Percentiles rank a stretch among this genome's conserved stretches.
These are phyloP conservation scores for Diaperis boleti DNA, from an alignment of 2,888 invertebrate genomes.

Conservation along the genomic window DNA sequence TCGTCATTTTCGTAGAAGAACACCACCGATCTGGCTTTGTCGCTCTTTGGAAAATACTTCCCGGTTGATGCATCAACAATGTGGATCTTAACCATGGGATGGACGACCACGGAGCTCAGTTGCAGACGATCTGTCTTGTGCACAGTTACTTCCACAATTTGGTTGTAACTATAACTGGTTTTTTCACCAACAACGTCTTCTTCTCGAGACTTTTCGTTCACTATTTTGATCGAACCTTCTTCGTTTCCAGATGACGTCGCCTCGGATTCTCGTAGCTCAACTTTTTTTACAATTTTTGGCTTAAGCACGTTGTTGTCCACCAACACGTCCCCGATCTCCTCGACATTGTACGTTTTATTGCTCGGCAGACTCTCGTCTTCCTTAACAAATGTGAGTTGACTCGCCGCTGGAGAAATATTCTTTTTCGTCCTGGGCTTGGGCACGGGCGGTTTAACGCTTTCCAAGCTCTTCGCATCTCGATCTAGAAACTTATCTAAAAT, in stretches of 20 bases:
- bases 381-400: conserved; percentile 47
- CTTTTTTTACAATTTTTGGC: conserved; percentile 35
- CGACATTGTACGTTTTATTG: conserved; percentile 43
- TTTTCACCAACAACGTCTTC: background rate
- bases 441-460: conserved; percentile 50
- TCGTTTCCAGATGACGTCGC: conserved; percentile 13
- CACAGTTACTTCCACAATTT: conserved; percentile 68
- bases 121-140: conserved; percentile 73
- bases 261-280: conserved; percentile 34
- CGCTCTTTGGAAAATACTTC: conserved; percentile 67
- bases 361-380: conserved; percentile 20
- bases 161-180: conserved; percentile 52
- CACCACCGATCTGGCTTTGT: conserved; percentile 65
- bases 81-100: conserved; percentile 75
- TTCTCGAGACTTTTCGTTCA: background rate
- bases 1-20: conserved; percentile 66
- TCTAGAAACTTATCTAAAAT: conserved; percentile 56
- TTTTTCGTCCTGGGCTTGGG: conserved; percentile 55
- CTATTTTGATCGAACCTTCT: background rate
- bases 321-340: conserved; percentile 51
- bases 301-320: conserved; percentile 45
- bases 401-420: conserved; percentile 35
- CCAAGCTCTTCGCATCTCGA: no score
- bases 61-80: conserved; percentile 71
- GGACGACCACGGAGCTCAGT: conserved; percentile 70